Conservation (phyloP, 2,888 invertebrate genomes). For the Eupithecia dodoneata region DNA sequence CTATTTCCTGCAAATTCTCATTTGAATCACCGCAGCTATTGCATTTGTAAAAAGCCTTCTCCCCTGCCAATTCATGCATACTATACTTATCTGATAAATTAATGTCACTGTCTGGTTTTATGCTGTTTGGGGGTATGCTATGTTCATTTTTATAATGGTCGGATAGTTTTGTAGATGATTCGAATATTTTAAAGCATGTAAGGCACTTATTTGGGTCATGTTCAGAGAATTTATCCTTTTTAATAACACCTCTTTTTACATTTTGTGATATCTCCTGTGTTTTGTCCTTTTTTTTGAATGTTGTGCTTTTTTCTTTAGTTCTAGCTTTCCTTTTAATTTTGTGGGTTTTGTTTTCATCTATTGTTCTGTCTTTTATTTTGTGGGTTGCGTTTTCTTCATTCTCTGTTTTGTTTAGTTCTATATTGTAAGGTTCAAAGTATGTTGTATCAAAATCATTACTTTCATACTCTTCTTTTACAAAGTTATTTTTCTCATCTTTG, state of each 20-base stretch:
- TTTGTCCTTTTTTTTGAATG: conserved; percentile 1
- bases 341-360: not conserved
- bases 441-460: conserved; percentile 17
- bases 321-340: conserved; percentile 1
- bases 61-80: conserved; percentile 34
- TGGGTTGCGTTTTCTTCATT: conserved; percentile 3
- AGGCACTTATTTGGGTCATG: conserved; percentile 53
- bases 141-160: conserved; percentile 57
- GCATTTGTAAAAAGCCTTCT: conserved; percentile 56
- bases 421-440: conserved; percentile 10
- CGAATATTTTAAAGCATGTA: conserved; percentile 53
- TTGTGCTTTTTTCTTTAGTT: conserved; percentile 6
- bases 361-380: conserved; percentile 4
- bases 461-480: conserved; percentile 8
- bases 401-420: conserved; percentile 11
- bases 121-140: conserved; percentile 8
- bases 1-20: conserved; percentile 52
- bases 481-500: conserved; percentile 14
- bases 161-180: conserved; percentile 51
- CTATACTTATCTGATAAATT: conserved; percentile 41
- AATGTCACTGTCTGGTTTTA: conserved; percentile 18
- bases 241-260: conserved; percentile 20
- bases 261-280: conserved; percentile 17
- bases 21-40: conserved; percentile 57
- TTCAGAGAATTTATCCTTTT: conserved; percentile 30